Evolutionary conservation across 2,888 invertebrate genomes (phyloP).

Genomic region (Andrena chrysosceles): DNA sequence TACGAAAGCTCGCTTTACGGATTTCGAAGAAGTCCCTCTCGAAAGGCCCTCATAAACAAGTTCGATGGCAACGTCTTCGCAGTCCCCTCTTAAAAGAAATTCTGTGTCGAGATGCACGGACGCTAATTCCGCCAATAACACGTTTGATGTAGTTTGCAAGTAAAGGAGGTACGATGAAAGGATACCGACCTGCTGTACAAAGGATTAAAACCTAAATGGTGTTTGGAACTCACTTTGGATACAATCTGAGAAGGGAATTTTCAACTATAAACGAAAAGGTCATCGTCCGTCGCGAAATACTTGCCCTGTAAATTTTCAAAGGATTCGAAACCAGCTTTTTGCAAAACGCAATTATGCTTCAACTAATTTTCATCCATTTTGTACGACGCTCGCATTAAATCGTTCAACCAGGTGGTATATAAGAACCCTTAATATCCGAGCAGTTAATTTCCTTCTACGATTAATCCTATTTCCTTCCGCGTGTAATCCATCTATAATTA

Average conservation of each 20-base stretch:
- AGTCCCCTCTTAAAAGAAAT: slow-evolving; percentile 9
- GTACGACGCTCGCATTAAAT: too few relatives aligned
- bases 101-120: slow-evolving; percentile 6
- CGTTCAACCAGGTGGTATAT: too few relatives aligned
- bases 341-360: too few relatives aligned
- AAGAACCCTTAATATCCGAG: too few relatives aligned
- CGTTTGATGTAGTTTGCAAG: slow-evolving; percentile 5
- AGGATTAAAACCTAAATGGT: neutral
- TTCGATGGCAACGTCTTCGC: slow-evolving; percentile 14
- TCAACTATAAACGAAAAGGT: neutral
- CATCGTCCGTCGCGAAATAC: neutral
- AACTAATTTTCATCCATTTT: too few relatives aligned
- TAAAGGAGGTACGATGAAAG: slow-evolving; percentile 2
- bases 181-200: slow-evolving; percentile 7
- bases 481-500: too few relatives aligned
- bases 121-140: slow-evolving; percentile 10
- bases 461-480: too few relatives aligned
- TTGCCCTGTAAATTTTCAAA: neutral
- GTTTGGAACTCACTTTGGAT: neutral
- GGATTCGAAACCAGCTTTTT: too few relatives aligned
- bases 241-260: neutral
- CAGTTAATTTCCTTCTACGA: too few relatives aligned
- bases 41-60: slow-evolving; percentile 4
- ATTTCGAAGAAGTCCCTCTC: neutral
- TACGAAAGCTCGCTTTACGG: slow-evolving; percentile 9